A percentile compares a stretch with the other conserved stretches of the same genome.
Conservation (phyloP, 1,140 invertebrate genomes). For the Hyposmocoma kahamanoa region DNA sequence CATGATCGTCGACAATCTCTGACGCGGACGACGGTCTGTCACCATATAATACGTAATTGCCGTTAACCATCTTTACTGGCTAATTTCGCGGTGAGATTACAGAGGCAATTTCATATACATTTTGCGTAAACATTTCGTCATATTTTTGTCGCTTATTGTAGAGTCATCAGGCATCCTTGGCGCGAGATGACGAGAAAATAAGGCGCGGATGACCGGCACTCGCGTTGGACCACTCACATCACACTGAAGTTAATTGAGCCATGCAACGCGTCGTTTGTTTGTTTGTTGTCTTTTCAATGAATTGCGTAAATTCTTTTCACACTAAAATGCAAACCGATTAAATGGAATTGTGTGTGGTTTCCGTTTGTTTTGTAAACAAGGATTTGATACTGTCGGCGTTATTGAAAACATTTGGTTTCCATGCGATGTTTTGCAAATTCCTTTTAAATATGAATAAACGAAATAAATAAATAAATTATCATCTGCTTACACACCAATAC, state of each 20-base stretch:
- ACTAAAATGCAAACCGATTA: neutral
- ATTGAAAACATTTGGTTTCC: no score
- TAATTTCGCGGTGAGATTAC: neutral
- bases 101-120: neutral
- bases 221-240: neutral
- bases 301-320: neutral
- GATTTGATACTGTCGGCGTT: no score
- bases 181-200: conserved; percentile 1
- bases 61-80: conserved; percentile 55
- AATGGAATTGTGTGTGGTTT: neutral
- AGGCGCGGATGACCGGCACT: neutral
- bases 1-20: conserved; percentile 57
- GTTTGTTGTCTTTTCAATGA: neutral
- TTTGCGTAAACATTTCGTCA: conserved; percentile 8
- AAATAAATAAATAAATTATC: no score
- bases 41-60: conserved; percentile 61
- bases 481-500: no score
- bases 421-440: no score
- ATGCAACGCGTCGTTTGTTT: neutral
- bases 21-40: conserved; percentile 57
- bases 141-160: neutral
- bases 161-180: conserved; percentile 6
- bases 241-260: neutral
- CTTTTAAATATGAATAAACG: no score
- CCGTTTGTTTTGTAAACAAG: conserved; percentile 1